Base-by-base conservation (phyloP, 53 echinoderm and acorn worm species). In the Zoroaster sp. region DNA sequence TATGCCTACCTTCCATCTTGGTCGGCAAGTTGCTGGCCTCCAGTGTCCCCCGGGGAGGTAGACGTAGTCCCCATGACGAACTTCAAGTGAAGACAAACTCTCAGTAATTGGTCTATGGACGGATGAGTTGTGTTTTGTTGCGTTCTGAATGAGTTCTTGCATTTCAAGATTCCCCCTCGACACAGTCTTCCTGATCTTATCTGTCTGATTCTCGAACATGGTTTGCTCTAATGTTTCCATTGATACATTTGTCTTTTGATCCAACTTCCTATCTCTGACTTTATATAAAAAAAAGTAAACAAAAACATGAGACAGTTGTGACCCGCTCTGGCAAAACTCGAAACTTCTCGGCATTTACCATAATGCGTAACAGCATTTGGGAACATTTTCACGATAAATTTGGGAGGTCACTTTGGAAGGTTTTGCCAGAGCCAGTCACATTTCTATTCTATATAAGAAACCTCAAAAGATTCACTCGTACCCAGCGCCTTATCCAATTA, bases 1-100 rank as follows among this genome's bases (percentile, higher is more conserved):
- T n/a, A n/a, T n/a, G n/a, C n/a, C 14, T 78, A 87, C 87, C 87
- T 87, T 87, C 87, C 87, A 87, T 46, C 17, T 74, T 73, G 87
- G 87, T 73, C 12, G 21, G 59, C 87, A 87, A 3, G 53, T 30
- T 12, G 73, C 65, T 55, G 87, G 87, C 53, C 53, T 52, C 73
- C 73, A 87, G 40, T 73, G 72, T n/a, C 87, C 87, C 5, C 87
- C 87, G 8, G 87, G 87, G 28, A 73, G 41, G 63, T 74, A 54
- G 37, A 31, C 6, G n/a, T 87, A 87, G 74, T 87, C 35, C 5
- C 83, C 83, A 21, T 34, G 20, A 2, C 33, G 69, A 3, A 69
- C 69, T 13, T 44, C 45, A 25, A 12, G 69, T 14, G 15, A 18
- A 37, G 83, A 38, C 83, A 69, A 8, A 3, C 83, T 31, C 10